Evolutionary conservation across 1,140 invertebrate genomes (phyloP).

Genomic region (Solen grandis): DNA sequence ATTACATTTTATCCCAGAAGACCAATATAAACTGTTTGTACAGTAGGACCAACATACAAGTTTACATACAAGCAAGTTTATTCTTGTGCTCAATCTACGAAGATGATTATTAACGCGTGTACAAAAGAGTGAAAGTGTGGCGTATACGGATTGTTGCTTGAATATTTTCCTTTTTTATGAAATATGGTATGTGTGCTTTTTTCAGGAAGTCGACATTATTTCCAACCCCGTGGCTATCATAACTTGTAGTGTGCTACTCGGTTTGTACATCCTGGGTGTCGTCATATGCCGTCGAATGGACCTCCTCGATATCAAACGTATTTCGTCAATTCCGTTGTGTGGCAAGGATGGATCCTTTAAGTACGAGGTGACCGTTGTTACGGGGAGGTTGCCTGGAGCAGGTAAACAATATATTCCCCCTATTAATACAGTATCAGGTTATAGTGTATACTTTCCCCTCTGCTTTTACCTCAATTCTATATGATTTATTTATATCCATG

Average conservation of each 20-base stretch:
- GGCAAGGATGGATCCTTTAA: slow-evolving; percentile 75
- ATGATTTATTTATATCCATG: no score
- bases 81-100: no score
- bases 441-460: background rate
- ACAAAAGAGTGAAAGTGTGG: background rate
- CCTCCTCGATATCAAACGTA: slow-evolving; percentile 77
- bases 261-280: slow-evolving; percentile 79
- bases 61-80: background rate
- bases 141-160: no score
- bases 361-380: slow-evolving; percentile 75
- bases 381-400: slow-evolving; percentile 70
- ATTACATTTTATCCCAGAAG: background rate
- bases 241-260: slow-evolving; percentile 80
- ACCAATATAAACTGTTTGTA: background rate
- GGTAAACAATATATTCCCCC: slow-evolving; percentile 58
- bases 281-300: slow-evolving; percentile 81
- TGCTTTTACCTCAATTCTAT: no score
- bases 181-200: no score
- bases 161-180: no score
- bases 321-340: slow-evolving; percentile 74
- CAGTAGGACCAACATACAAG: background rate
- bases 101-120: background rate
- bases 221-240: slow-evolving; percentile 74
- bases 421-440: background rate
- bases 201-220: slow-evolving; percentile 69